Base-by-base conservation (phyloP, 2,113 vertebrate species). In the Nesospiza acunhae region DNA sequence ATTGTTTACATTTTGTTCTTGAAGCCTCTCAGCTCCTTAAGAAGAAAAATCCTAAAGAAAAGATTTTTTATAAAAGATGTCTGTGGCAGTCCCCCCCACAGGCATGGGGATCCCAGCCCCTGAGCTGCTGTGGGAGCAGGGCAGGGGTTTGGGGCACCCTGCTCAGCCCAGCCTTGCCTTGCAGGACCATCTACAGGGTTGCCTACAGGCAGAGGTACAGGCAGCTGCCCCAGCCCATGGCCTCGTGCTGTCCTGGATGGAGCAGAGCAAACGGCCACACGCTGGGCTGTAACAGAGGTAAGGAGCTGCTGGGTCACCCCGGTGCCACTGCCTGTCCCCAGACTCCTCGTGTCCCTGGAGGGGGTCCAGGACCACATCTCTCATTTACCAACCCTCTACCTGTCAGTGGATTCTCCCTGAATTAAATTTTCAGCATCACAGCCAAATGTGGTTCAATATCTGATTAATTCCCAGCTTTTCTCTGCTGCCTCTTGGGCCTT, bases 181-280 rank as follows among this genome's bases (percentile, higher is more conserved):
- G 13, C 97, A 99, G 99, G 93, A 99, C 99, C 7, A 94, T 98
- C 89, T 99, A 99, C 89, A 98, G 75, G 46, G 98, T 99, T 6
- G 98, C 98, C 42, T 99, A 99, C 96, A 97, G 98, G 66, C 98
- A 97, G 93, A 98, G 94, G 37, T 98, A 93, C 50, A 93, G 46
- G 24, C 94, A 80, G 1, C 42, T 96, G 26, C 74, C 95, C 0
- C 84, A 95, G 84, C 95, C 97, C 3, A 66, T n/a, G 53, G 98
- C 97, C 15, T 90, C 98, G 4, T 99, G 99, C 97, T 99, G 99
- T 82, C 99, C 99, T 0, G 99, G 99, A n/a, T 99, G 99, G 99
- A 93, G 93, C 84, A 97, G 98, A 47, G 84, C 41, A 0, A 23
- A 53, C 0, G 21, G 97, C 66, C 96, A 98, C 60, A 77, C 97